Evolutionary conservation across 2,113 vertebrate species (phyloP).

Genomic region (Eulemur rufifrons): DNA sequence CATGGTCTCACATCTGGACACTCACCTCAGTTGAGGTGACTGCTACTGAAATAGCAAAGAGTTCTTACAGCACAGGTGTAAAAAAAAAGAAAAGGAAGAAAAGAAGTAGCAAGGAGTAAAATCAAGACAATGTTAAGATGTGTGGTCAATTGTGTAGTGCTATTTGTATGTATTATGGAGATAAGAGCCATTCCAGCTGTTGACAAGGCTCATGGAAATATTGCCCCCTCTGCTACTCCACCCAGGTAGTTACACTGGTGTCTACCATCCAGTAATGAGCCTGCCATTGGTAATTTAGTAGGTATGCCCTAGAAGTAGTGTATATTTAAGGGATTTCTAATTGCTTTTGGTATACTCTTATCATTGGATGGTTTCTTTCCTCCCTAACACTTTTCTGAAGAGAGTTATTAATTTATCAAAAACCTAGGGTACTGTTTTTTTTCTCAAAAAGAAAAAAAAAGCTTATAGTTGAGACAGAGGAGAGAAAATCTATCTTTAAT

Average conservation of each 20-base stretch:
- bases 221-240: background rate
- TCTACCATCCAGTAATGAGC: background rate
- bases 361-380: background rate
- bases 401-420: slow-evolving; percentile 24
- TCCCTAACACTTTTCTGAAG: slow-evolving; percentile 17
- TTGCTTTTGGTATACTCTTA: background rate
- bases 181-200: background rate
- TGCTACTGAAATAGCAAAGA: slow-evolving; percentile 36
- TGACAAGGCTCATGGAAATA: background rate
- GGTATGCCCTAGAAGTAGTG: background rate
- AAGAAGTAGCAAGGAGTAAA: slow-evolving; percentile 26
- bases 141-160: background rate
- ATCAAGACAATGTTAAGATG: slow-evolving; percentile 27
- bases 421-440: background rate
- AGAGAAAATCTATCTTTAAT: slow-evolving; percentile 20
- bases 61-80: no score
- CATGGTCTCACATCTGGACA: background rate
- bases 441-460: slow-evolving; percentile 27
- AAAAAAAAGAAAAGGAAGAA: no score
- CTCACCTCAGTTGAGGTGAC: background rate
- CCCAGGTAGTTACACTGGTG: background rate
- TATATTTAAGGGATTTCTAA: slow-evolving; percentile 9
- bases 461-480: slow-evolving; percentile 4
- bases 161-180: background rate
- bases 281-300: background rate